Base-by-base conservation (phyloP, 2,797 vertebrate species). In the Dallia pectoralis region DNA sequence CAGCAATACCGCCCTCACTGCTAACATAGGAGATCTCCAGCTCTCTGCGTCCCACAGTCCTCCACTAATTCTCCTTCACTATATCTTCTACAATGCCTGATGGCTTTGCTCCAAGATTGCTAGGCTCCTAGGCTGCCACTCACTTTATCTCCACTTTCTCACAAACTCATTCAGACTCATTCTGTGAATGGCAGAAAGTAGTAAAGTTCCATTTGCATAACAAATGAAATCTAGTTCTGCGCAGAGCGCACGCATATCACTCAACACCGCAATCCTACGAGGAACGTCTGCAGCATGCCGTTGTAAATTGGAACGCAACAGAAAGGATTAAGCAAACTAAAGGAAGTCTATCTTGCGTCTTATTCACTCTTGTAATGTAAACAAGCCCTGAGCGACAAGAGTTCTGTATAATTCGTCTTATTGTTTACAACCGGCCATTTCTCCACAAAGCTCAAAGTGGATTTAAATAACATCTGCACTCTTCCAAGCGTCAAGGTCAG, bases 401-500 rank as follows among this genome's bases (percentile, higher is more conserved):
- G 3, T 7, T n/a, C n/a, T 56, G 53, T 22, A 56, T n/a, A 56
- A 25, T 56, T 56, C 25, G 36, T 62, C 32, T 29, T 6, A n/a
- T 71, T 15, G 56, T 63, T 27, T 27, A 63, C 15, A 63, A 62
- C 22, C 15, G 16, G 51, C 61, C 53, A 3, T 8, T n/a, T 27
- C 61, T 62, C 22, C 61, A 63, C 27, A 30, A 14, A 25, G 27
- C 59, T 62, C 27, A 30, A 30, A 27, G 61, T 40, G 70, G 70
- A 71, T 61, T 59, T 71, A 71, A 71, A 71, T 71, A 71, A 71
- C 62, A 62, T 44, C 25, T 40, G 15, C 70, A 36, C 59, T 71
- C 29, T 63, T 33, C 70, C 27, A 63, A 47, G 36, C 22, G 62
- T 71, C 62, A 71, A 63, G 70, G 32, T 48, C 70, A 36, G 62